These are phyloP conservation scores for Scaptomyza tumidula DNA, from an alignment of 2,888 invertebrate genomes.

Conservation along the genomic window DNA sequence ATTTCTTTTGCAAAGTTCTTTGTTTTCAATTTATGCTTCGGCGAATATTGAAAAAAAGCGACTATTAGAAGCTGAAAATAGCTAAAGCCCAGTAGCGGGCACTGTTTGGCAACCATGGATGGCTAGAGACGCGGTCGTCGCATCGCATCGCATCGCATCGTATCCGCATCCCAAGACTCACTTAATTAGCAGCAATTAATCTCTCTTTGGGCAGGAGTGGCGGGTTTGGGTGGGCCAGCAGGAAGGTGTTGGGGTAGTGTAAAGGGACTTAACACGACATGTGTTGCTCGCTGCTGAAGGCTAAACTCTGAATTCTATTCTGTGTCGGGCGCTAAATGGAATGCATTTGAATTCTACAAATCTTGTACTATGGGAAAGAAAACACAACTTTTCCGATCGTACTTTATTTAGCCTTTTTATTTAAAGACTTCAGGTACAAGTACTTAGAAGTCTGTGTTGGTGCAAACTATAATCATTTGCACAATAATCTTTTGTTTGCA, in stretches of 20 bases:
- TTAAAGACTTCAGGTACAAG: no score
- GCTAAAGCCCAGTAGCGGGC: constrained; percentile 31
- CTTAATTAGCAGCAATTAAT: constrained; percentile 69
- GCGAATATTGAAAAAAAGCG: background rate
- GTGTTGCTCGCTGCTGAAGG: constrained; percentile 3
- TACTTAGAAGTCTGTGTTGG: no score
- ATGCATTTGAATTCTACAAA: constrained; percentile 33
- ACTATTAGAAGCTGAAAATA: constrained; percentile 11
- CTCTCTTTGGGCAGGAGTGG: constrained; percentile 15
- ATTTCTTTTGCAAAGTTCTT: background rate
- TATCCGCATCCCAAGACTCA: constrained; percentile 31
- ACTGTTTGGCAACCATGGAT: constrained; percentile 9
- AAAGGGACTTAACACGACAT: constrained; percentile 14
- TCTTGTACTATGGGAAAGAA: background rate
- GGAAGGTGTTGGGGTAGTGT: constrained; percentile 9
- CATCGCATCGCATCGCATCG: constrained; percentile 25
- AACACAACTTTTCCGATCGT: no score
- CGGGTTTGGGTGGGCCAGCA: background rate
- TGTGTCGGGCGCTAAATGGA: constrained; percentile 30
- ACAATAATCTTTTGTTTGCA: no score
- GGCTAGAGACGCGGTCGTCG: constrained; percentile 33
- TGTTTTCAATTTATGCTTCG: constrained; percentile 48
- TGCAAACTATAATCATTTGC: no score
- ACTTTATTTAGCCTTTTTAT: no score
- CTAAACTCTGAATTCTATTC: constrained; percentile 2